Base-by-base conservation (phyloP, 2,888 invertebrate genomes). In the Timema cristinae region DNA sequence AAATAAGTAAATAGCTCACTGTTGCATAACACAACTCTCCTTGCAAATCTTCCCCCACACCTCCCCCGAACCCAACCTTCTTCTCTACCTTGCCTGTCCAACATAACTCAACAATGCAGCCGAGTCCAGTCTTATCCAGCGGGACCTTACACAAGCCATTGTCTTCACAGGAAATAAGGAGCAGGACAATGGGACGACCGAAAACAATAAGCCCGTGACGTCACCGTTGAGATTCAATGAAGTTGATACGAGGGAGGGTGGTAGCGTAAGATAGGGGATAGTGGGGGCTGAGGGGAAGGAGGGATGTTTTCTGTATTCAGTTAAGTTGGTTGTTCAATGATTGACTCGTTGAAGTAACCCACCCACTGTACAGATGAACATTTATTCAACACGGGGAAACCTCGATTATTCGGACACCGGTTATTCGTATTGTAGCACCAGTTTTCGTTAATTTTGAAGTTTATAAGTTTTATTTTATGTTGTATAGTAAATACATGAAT, bases 151-250 rank as follows among this genome's bases (percentile, higher is more conserved):
- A 32, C 32, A 48, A 32, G 54, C 63, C 63, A 63, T 63, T 63
- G 63, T 63, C 63, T 63, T 63, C 16, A 59, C n/a, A 63, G 63
- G 63, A 63, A 63, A 63, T 63, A 63, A 63, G 63, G 63, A 63
- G 63, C 15, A 13, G 63, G 10, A 63, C 63, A 63, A 63, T 47
- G 63, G 59, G 59, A 59, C 16, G 15, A 7, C 6, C 63, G 7
- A 32, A 32, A 32, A 11, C 63, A 63, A 32, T 47, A 63, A 63
- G 63, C 8, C 32, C 59, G 63, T 63, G 63, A 63, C 63, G 63
- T 63, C 63, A 63, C 4, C 47, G 63, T 48, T 5, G 47, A 63
- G 32, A 47, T 63, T 48, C 63, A 59, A 59, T 63, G 63, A 16
- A 63, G 63, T 47, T 47, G 63, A 63, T 63, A 63, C 63, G 63